A percentile compares a stretch with the other conserved stretches of the same genome.
phyloP scores from a whole-genome alignment of 2,113 vertebrate species.

The Oreotragus oreotragus region DNA sequence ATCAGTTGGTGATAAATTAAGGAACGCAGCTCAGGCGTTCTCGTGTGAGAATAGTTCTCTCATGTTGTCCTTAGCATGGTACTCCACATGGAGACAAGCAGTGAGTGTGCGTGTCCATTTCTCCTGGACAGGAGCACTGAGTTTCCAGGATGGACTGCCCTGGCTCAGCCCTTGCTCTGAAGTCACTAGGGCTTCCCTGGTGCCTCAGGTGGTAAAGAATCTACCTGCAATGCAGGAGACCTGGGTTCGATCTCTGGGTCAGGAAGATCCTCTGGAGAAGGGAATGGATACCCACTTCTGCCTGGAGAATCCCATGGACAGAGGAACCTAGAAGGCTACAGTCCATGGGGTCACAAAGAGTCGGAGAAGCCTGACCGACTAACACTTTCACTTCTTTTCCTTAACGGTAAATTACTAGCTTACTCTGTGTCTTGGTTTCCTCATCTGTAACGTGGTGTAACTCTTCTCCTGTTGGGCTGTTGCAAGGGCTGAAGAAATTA shows the following conservation, averaged over 20 bases:
- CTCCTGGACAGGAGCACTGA: not conserved
- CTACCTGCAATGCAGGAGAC: not conserved
- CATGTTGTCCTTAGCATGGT: not conserved
- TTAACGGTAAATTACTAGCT: not conserved
- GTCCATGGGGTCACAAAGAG: not conserved
- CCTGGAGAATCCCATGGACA: not conserved
- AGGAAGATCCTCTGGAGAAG: not conserved
- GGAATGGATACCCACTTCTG: not conserved
- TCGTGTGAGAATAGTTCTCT: not conserved
- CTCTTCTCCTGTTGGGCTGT: not conserved
- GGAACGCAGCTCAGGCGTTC: not conserved
- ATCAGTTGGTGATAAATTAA: not conserved
- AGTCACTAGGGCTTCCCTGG: not conserved
- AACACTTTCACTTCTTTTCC: not conserved
- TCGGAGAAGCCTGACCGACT: not conserved
- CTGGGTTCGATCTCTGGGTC: not conserved
- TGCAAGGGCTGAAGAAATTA: not conserved
- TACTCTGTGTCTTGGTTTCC: not conserved
- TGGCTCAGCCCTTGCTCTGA: not conserved
- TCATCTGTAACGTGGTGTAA: not conserved
- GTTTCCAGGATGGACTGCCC: not conserved
- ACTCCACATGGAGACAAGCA: not conserved
- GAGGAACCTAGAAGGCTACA: not conserved
- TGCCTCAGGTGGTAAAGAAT: not conserved
- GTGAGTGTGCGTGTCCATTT: accelerated